Evolutionary conservation across 1,140 invertebrate genomes (phyloP).

Genomic region (Drosophila subpulchrella): DNA sequence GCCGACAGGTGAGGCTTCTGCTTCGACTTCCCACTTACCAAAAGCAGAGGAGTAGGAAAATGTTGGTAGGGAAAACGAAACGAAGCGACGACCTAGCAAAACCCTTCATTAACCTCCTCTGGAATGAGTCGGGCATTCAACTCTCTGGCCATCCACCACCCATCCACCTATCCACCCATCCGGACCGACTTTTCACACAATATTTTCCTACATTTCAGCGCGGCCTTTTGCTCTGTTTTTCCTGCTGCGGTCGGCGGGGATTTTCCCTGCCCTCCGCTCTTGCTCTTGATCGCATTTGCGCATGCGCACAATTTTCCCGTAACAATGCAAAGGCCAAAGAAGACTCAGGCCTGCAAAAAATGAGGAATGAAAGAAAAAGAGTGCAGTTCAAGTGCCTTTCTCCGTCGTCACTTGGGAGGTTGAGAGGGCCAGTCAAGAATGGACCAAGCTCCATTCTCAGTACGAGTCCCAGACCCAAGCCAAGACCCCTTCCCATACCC

Average conservation of each 20-base stretch:
- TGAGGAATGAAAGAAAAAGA: conserved; percentile 24
- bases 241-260: conserved; percentile 40
- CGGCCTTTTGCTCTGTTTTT: conserved; percentile 63
- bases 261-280: conserved; percentile 54
- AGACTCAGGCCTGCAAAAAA: conserved; percentile 17
- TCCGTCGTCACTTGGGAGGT: conserved; percentile 42
- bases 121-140: conserved; percentile 71
- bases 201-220: conserved; percentile 70
- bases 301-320: conserved; percentile 79
- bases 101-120: conserved; percentile 72
- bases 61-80: conserved; percentile 4
- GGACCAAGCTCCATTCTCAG: conserved; percentile 41
- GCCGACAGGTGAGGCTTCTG: conserved; percentile 61
- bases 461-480: conserved; percentile 16
- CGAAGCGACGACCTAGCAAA: conserved; percentile 48
- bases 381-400: conserved; percentile 71
- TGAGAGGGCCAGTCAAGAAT: conserved; percentile 38
- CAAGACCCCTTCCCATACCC: conserved; percentile 38
- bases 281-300: conserved; percentile 68
- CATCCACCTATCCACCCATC: conserved; percentile 25
- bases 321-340: conserved; percentile 54
- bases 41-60: conserved; percentile 30
- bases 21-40: conserved; percentile 31
- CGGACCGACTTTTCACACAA: conserved; percentile 70
- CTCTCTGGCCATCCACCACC: conserved; percentile 37